A percentile compares a stretch with the other conserved stretches of the same genome.
Evolutionary conservation across 2,888 invertebrate genomes (phyloP).

Genomic region (Pteria penguin): DNA sequence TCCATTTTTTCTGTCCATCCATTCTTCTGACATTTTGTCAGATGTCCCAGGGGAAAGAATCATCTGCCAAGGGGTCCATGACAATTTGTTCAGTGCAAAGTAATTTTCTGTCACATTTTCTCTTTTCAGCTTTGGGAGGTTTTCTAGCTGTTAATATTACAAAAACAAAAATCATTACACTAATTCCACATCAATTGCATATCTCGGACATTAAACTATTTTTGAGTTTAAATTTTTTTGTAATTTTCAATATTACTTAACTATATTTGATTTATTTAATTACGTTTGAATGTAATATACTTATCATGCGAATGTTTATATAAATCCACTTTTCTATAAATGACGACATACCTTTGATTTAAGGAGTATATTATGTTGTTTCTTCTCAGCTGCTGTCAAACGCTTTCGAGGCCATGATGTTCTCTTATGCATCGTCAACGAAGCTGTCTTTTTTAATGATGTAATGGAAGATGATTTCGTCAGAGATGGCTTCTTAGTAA

Average conservation of each 20-base stretch:
- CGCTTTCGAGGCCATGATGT: background rate
- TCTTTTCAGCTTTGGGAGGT: slow-evolving; percentile 33
- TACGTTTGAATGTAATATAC: too few relatives aligned
- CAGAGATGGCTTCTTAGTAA: slow-evolving; percentile 26
- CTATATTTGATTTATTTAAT: too few relatives aligned
- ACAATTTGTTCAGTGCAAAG: slow-evolving; percentile 44
- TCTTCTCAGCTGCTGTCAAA: background rate
- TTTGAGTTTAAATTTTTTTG: too few relatives aligned
- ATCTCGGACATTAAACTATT: too few relatives aligned
- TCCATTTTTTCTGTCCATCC: slow-evolving; percentile 34
- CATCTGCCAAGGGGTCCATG: slow-evolving; percentile 53
- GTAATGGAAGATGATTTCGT: slow-evolving; percentile 21
- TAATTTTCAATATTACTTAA: too few relatives aligned
- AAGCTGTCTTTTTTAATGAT: background rate
- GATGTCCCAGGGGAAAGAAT: slow-evolving; percentile 26
- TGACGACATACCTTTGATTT: slow-evolving; percentile 9
- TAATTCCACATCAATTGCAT: too few relatives aligned
- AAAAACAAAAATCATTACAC: too few relatives aligned
- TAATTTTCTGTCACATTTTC: slow-evolving; percentile 47
- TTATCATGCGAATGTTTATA: too few relatives aligned
- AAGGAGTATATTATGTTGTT: slow-evolving; percentile 4
- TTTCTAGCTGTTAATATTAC: slow-evolving; percentile 19
- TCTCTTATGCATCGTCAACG: background rate
- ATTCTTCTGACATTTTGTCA: background rate
- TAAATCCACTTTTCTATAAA: too few relatives aligned